A percentile compares a stretch with the other conserved stretches of the same genome.
phyloP scores from a whole-genome alignment of 2,113 vertebrate species.

The Osmerus mordax region DNA sequence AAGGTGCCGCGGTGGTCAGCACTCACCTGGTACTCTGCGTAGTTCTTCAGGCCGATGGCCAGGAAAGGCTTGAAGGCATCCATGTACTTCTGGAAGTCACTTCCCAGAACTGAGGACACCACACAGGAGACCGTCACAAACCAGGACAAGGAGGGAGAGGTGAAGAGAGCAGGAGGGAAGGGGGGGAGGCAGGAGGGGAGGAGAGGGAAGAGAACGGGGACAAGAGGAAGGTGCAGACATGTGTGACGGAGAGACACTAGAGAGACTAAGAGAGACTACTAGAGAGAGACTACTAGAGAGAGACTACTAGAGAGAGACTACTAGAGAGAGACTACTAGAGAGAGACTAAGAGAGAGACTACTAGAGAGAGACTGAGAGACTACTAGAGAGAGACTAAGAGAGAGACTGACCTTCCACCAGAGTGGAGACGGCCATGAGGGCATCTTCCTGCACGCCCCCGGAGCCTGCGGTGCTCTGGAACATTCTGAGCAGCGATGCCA shows the following conservation, averaged over 20 bases:
- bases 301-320: background rate
- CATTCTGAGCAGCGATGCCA: constrained; percentile 95
- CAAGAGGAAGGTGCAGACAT: too few species aligned
- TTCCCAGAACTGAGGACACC: constrained; percentile 81
- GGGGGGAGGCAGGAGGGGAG: too few species aligned
- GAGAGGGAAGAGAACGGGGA: too few species aligned
- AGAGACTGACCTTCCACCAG: constrained; percentile 86
- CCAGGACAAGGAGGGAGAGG: too few species aligned
- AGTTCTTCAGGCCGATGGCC: constrained; percentile 95
- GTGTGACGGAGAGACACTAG: background rate
- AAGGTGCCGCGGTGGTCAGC: background rate
- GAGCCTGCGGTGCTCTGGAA: constrained; percentile 97
- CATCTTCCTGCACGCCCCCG: constrained; percentile 92
- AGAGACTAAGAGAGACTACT: too few species aligned
- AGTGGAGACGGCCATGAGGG: constrained; percentile 96
- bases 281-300: background rate
- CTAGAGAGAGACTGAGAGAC: background rate
- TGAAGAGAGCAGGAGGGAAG: too few species aligned
- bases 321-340: background rate
- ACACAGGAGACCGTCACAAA: background rate
- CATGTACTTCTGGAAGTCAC: constrained; percentile 98
- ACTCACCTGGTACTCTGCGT: constrained; percentile 93
- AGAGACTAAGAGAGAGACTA: background rate
- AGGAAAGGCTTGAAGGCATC: constrained; percentile 98
- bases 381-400: background rate